A percentile compares a stretch with the other conserved stretches of the same genome.
phyloP scores from a whole-genome alignment of 2,888 invertebrate genomes.

The Monoplex corrugatus region DNA sequence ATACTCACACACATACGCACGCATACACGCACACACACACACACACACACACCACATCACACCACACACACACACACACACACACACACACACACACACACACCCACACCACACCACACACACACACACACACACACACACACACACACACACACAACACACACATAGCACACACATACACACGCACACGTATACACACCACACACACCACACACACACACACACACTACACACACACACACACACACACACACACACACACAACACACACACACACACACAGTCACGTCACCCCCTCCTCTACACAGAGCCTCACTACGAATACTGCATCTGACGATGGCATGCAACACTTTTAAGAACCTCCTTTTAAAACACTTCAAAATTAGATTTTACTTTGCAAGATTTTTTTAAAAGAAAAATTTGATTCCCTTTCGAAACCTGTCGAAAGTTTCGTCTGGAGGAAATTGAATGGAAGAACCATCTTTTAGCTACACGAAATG shows the following conservation, averaged over 20 bases:
- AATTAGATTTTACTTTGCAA: too few species aligned
- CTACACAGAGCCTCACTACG: too few species aligned
- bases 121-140: conserved; percentile 13
- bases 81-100: background rate
- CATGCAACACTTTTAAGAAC: too few species aligned
- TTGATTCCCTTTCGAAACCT: too few species aligned
- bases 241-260: background rate
- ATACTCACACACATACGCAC: background rate
- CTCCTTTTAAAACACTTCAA: too few species aligned
- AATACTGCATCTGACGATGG: too few species aligned
- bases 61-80: background rate
- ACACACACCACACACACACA: background rate
- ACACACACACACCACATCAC: background rate
- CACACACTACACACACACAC: background rate
- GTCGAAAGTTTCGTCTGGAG: too few species aligned
- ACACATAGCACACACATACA: background rate
- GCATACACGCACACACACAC: background rate
- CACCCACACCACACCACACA: too few species aligned
- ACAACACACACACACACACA: background rate
- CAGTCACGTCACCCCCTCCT: too few species aligned
- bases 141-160: conserved; percentile 13
- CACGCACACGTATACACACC: background rate
- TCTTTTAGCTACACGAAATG: too few species aligned
- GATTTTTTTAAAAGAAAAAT: too few species aligned
- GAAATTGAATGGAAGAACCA: too few species aligned